Percentiles rank a stretch among this genome's conserved stretches.
These are phyloP conservation scores for Xanthorhoe designata DNA, from an alignment of 2,888 invertebrate genomes.

Conservation along the genomic window DNA sequence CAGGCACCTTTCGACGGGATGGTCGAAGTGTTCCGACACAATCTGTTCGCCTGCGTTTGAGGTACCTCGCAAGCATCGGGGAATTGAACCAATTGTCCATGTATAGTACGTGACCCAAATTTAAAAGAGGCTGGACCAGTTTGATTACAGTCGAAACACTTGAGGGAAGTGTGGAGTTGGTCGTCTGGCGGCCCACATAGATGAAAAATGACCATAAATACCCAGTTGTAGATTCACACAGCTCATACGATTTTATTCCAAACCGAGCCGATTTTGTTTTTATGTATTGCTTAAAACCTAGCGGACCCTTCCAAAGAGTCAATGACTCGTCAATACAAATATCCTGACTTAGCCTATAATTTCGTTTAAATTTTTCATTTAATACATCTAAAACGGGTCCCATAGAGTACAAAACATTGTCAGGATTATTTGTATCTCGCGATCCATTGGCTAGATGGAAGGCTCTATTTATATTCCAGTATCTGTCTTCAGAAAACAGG, in stretches of 20 bases:
- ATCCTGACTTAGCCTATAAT: too few relatives aligned
- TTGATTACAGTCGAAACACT: too few relatives aligned
- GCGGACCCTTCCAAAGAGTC: too few relatives aligned
- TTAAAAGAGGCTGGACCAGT: too few relatives aligned
- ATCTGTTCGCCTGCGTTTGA: conserved; percentile 37
- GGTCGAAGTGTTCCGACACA: conserved; percentile 34
- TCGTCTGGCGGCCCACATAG: too few relatives aligned
- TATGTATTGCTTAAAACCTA: conserved; percentile 37
- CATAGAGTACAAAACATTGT: conserved; percentile 22
- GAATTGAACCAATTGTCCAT: conserved; percentile 33
- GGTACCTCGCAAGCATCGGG: conserved; percentile 28
- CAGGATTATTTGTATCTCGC: conserved; percentile 14
- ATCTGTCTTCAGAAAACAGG: conserved; percentile 34
- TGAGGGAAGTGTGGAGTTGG: too few relatives aligned
- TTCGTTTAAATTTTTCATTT: conserved; percentile 20
- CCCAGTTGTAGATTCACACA: conserved; percentile 39
- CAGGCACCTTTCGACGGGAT: conserved; percentile 23
- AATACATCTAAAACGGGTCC: conserved; percentile 29
- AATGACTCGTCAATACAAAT: conserved; percentile 42
- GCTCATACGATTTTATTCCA: conserved; percentile 37
- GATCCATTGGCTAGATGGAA: conserved; percentile 39
- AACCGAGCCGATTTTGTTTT: conserved; percentile 35
- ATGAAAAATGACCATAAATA: conserved; percentile 39
- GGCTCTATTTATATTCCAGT: conserved; percentile 33
- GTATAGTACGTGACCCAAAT: too few relatives aligned